Conservation (phyloP, 2,888 invertebrate genomes). For the Nesidiocoris tenuis region DNA sequence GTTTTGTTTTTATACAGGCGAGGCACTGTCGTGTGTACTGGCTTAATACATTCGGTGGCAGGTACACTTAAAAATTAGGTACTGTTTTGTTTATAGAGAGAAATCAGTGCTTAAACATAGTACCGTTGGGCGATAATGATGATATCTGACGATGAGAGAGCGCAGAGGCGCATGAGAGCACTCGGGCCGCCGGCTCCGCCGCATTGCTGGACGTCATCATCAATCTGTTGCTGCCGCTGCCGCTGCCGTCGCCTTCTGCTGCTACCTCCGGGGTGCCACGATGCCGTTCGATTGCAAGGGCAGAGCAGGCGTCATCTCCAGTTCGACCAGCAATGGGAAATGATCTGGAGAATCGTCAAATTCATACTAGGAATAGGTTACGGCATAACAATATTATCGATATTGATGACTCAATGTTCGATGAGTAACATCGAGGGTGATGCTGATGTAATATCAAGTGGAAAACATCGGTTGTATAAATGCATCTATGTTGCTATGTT, state of each 20-base stretch:
- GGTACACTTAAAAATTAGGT: background rate
- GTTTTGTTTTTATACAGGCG: too few relatives aligned
- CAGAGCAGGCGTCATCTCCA: slow-evolving; percentile 82
- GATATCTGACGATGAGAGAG: background rate
- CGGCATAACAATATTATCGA: background rate
- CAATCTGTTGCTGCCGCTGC: background rate
- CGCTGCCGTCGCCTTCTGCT: background rate
- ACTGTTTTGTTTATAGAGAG: slow-evolving; percentile 14
- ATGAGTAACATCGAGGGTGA: too few relatives aligned
- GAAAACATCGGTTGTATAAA: too few relatives aligned
- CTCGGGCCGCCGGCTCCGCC: background rate
- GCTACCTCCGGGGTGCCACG: slow-evolving; percentile 47
- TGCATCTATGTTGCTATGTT: too few relatives aligned
- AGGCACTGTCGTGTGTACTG: slow-evolving; percentile 49
- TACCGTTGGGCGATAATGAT: background rate
- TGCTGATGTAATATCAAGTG: too few relatives aligned
- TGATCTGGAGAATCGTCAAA: slow-evolving; percentile 66
- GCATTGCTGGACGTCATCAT: background rate
- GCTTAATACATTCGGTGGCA: slow-evolving; percentile 3
- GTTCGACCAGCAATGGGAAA: slow-evolving; percentile 85
- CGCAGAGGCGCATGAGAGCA: background rate
- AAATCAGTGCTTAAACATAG: slow-evolving; percentile 6
- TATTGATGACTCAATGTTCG: too few relatives aligned
- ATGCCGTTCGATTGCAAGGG: slow-evolving; percentile 48
- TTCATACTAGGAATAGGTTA: background rate